A percentile compares a stretch with the other conserved stretches of the same genome.
These are phyloP conservation scores for Thermophis baileyi DNA, from an alignment of 2,113 vertebrate species.

Conservation along the genomic window DNA sequence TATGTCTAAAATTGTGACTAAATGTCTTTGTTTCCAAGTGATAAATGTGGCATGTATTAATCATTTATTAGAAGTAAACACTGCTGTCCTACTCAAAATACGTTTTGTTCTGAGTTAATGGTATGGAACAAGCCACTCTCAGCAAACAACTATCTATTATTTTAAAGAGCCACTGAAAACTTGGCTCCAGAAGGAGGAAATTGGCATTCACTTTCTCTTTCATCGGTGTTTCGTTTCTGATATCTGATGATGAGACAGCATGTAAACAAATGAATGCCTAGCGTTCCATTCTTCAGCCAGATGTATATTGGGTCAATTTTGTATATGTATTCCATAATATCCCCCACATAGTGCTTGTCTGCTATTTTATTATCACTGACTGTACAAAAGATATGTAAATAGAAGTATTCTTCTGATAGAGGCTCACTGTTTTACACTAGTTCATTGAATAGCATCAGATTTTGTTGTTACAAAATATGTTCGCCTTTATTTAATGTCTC, in stretches of 20 bases:
- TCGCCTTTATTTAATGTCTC: slow-evolving; percentile 33
- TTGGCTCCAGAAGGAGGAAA: slow-evolving; percentile 75
- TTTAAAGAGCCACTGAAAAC: slow-evolving; percentile 68
- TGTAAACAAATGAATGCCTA: slow-evolving; percentile 53
- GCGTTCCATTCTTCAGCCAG: slow-evolving; percentile 35
- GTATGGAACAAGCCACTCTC: slow-evolving; percentile 76
- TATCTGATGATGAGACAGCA: slow-evolving; percentile 52
- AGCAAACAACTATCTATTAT: slow-evolving; percentile 75
- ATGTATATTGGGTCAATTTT: slow-evolving; percentile 47
- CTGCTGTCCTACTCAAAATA: slow-evolving; percentile 77
- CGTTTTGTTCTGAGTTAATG: slow-evolving; percentile 82
- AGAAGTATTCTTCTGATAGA: slow-evolving; percentile 37
- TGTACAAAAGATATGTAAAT: slow-evolving; percentile 24
- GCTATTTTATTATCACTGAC: slow-evolving; percentile 18
- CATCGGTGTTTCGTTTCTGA: slow-evolving; percentile 68
- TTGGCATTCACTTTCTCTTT: slow-evolving; percentile 67
- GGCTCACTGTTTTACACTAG: slow-evolving; percentile 35
- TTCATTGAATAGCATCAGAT: slow-evolving; percentile 33
- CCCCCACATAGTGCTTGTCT: slow-evolving; percentile 24
- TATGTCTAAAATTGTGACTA: slow-evolving; percentile 74
- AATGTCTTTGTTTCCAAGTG: slow-evolving; percentile 73
- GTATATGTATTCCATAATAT: slow-evolving; percentile 25
- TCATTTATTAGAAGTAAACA: slow-evolving; percentile 79
- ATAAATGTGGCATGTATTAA: slow-evolving; percentile 73
- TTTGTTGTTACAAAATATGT: slow-evolving; percentile 23